Evolutionary conservation across 35 echinoderm and acorn worm species (phyloP), one percentile per base, ranked within the genome.

Genomic region (Ophioderma brevispina): DNA sequence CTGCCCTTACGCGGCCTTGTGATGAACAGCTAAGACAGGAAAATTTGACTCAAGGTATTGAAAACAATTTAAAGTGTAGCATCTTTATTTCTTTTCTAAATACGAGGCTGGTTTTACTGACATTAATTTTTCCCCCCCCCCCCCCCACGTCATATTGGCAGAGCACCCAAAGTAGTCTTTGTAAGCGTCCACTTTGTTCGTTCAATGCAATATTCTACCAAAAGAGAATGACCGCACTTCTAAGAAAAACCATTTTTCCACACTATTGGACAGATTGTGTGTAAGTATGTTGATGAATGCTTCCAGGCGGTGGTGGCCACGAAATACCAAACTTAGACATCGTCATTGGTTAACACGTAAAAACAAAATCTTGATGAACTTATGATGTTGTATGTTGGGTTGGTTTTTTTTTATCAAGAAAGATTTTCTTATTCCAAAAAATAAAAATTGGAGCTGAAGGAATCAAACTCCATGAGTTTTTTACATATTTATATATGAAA

Each of bases 231-330:
- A 95, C 37, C 52, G 90, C 36, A 88, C 75, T 81, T 99, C 0
- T 76, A 95, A 39, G 91, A 85, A 35, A 86, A 92, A 28, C 94
- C 97, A 43, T 90, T 95, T 82, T 94, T 99, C 14, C 97, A 99
- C 52, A 89, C 90, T 99, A 93, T 37, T 99, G 88, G 76, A 99
- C 97, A 0, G 97, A 99, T 15, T 99, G 97, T 87, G 92, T 36
- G 97, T 99, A 79, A 93, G 97, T 92, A 36, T 13, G 2, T 39
- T 36, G 0, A 17, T 46, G 5, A 46, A 17, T 4, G n/a, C n/a
- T 35, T 4, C 75, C n/a, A 25, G 23, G 75, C n/a, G n/a, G 14
- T 63, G n/a, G n/a, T n/a, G n/a, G n/a, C n/a, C n/a, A n/a, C n/a
- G n/a, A n/a, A n/a, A n/a, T n/a, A n/a, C n/a, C n/a, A n/a, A n/a